Evolutionary conservation across 2,888 invertebrate species (phyloP).

Genomic region (Hyles lineata): DNA sequence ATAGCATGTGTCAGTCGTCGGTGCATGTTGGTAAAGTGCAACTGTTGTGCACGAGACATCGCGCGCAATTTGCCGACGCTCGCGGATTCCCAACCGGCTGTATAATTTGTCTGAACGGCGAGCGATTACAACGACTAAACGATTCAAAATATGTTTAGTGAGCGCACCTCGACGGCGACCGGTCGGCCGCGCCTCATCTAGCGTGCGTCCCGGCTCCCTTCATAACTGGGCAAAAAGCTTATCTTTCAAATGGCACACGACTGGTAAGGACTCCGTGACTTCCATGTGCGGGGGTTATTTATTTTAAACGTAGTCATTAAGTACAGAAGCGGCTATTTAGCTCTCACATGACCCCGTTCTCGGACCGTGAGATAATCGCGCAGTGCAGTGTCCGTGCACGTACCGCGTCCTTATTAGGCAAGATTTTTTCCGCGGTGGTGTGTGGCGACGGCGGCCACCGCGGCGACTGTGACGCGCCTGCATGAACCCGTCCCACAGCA

Average conservation of each 20-base stretch:
- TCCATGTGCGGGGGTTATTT: constrained; percentile 54
- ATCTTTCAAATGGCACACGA: constrained; percentile 67
- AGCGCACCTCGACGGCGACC: constrained; percentile 45
- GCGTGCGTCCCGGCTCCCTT: constrained; percentile 50
- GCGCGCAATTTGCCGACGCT: constrained; percentile 55
- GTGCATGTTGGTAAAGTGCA: constrained; percentile 8
- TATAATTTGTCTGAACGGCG: constrained; percentile 58
- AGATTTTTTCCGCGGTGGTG: constrained; percentile 56
- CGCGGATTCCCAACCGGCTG: constrained; percentile 54
- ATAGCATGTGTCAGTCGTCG: constrained; percentile 13
- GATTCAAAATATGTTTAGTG: constrained; percentile 55
- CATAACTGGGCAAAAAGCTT: constrained; percentile 52
- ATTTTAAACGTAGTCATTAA: constrained; percentile 64
- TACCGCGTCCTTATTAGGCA: constrained; percentile 77
- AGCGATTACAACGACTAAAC: constrained; percentile 56
- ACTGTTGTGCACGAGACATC: constrained; percentile 30
- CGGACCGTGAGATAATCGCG: constrained; percentile 81
- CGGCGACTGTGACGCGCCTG: constrained; percentile 51
- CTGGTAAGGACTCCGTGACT: constrained; percentile 66
- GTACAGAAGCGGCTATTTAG: constrained; percentile 68
- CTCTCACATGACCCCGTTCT: constrained; percentile 77
- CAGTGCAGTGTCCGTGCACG: constrained; percentile 78
- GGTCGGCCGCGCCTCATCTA: constrained; percentile 54
- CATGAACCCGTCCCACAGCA: constrained; percentile 50
- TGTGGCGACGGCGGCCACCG: constrained; percentile 41